Conservation (phyloP, 2,888 invertebrate genomes). For the Dichetophora obliterata region DNA sequence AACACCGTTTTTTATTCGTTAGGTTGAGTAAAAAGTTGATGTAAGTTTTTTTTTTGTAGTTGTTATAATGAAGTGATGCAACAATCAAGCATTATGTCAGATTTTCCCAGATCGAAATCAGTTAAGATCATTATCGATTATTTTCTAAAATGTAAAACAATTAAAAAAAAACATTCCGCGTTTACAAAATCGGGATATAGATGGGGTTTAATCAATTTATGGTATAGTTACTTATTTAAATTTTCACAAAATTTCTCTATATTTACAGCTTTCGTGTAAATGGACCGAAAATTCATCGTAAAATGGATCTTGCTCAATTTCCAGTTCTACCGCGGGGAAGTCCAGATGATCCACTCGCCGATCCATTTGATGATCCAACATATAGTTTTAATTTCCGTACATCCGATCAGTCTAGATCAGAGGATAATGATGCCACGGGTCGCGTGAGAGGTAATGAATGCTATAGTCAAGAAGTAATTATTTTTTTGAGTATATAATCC, state of each 20-base stretch:
- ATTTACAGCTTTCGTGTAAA: conserved; percentile 76
- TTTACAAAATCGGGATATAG: no score
- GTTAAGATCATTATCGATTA: no score
- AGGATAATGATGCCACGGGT: conserved; percentile 76
- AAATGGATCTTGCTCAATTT: conserved; percentile 79
- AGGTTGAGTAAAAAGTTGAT: no score
- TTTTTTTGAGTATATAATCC: background rate
- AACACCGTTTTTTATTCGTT: no score
- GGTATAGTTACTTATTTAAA: no score
- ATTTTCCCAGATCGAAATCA: no score
- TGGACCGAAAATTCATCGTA: conserved; percentile 81
- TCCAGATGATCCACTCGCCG: conserved; percentile 80
- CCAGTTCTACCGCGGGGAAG: conserved; percentile 77
- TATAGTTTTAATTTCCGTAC: conserved; percentile 80
- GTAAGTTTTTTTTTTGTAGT: no score
- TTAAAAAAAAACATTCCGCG: no score
- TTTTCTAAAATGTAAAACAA: no score
- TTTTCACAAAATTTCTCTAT: background rate
- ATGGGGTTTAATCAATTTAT: no score
- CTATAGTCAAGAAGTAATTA: background rate
- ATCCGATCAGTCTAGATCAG: conserved; percentile 77
- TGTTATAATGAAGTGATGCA: no score
- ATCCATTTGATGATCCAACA: conserved; percentile 83
- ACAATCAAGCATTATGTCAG: no score
- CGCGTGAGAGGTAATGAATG: conserved; percentile 72